Percentiles rank a stretch among this genome's conserved stretches.
These are phyloP conservation scores for Maccullochella peelii DNA, from an alignment of 2,113 vertebrate genomes.

Conservation along the genomic window DNA sequence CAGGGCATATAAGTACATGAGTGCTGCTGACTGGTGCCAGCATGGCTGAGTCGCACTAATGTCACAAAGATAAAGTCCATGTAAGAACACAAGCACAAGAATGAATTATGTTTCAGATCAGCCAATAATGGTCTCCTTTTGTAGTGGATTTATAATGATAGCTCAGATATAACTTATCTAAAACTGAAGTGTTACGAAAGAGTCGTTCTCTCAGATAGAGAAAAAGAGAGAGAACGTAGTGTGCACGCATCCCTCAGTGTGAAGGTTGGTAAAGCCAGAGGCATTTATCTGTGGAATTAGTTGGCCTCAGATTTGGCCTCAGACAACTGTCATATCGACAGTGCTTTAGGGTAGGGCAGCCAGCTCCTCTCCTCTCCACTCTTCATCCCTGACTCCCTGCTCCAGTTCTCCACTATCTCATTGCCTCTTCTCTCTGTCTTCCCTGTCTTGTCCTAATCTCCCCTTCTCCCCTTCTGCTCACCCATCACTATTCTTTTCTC, in stretches of 20 bases:
- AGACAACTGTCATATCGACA: conserved; percentile 70
- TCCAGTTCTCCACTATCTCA: conserved; percentile 65
- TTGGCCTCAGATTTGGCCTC: conserved; percentile 72
- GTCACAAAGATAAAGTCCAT: conserved; percentile 55
- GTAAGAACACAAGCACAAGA: conserved; percentile 21
- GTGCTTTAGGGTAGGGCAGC: conserved; percentile 62
- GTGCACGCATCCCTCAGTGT: conserved; percentile 51
- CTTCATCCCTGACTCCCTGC: conserved; percentile 43
- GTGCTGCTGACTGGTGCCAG: conserved; percentile 43
- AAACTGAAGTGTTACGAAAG: conserved; percentile 37
- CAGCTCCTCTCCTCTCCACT: conserved; percentile 37
- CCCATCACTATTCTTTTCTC: conserved; percentile 60
- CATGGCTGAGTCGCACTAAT: conserved; percentile 38
- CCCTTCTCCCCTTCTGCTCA: conserved; percentile 24
- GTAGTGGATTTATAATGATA: conserved; percentile 16
- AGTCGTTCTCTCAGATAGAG: conserved; percentile 24
- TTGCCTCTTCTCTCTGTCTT: conserved; percentile 50
- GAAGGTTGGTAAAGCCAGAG: conserved; percentile 70
- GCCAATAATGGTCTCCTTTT: conserved; percentile 35
- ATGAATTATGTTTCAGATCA: conserved; percentile 44
- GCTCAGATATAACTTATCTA: conserved; percentile 44
- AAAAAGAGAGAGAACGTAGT: conserved; percentile 16
- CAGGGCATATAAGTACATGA: conserved; percentile 22
- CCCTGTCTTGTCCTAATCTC: conserved; percentile 62
- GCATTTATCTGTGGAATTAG: conserved; percentile 76